Evolutionary conservation across 2,888 invertebrate species (phyloP), one percentile per base, ranked within the genome.

Genomic region (Cheilosia vulpina): DNA sequence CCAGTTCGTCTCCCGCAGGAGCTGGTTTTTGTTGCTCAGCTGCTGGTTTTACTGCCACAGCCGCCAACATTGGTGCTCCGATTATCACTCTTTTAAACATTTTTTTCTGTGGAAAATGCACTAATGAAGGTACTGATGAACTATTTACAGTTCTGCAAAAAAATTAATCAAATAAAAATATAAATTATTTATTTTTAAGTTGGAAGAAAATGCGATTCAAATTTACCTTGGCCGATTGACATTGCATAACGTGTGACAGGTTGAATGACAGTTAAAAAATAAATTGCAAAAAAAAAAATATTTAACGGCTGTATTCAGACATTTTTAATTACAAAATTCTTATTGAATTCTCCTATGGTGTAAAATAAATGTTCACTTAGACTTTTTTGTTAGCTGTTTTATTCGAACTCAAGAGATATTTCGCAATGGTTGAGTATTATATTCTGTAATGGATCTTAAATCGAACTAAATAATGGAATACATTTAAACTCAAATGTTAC

Each of bases 11-110:
- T 47, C 57, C 60, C 9, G 50, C 15, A 6, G 68, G 71, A 17
- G 65, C 45, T 11, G 87, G 2, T n/a, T 84, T 79, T 17, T 69
- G 43, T 13, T 53, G 65, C 21, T 62, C 50, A 11, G 57, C 45
- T 43, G 73, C 53, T 41, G 85, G 87, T 57, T 87, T 85, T 3
- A 90, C 88, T 17, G 89, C 90, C 4, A 89, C 89, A 4, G 90
- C 91, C 58, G 89, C 90, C 7, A 88, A 41, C 24, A 88, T 31
- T n/a, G 90, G 87, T 43, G 85, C 85, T 83, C 87, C 79, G 81
- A 24, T 52, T 17, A 76, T 34, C 13, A 87, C 57, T 85, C 87
- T 88, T 78, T 88, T 87, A 43, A 87, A 88, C 88, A 90, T 90
- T 83, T 81, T 50, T 55, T 3, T 34, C 17, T 50, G 41, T 55